A percentile compares a stretch with the other conserved stretches of the same genome.
These are phyloP conservation scores for Seira musarum DNA, from an alignment of 2,888 invertebrate genomes.

Conservation along the genomic window DNA sequence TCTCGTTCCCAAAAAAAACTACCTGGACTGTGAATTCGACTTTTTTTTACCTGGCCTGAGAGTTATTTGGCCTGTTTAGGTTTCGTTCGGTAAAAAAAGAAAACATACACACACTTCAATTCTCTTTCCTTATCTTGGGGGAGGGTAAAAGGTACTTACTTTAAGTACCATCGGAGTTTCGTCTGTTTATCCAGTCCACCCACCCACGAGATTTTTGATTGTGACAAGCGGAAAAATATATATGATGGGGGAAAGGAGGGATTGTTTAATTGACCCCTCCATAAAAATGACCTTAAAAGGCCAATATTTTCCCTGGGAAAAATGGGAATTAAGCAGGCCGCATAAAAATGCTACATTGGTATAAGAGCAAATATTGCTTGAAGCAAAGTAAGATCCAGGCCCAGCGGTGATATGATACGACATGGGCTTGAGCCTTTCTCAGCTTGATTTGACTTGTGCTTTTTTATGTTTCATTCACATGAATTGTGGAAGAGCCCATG, in stretches of 20 bases:
- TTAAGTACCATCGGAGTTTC: background rate
- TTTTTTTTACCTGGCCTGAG: too few species aligned
- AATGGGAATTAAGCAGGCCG: too few species aligned
- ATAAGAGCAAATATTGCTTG: background rate
- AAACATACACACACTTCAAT: background rate
- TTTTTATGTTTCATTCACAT: slow-evolving; percentile 5
- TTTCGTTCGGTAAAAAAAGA: background rate
- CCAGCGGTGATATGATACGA: slow-evolving; percentile 3
- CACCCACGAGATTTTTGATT: background rate
- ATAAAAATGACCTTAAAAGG: slow-evolving; percentile 10
- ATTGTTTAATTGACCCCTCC: slow-evolving; percentile 1
- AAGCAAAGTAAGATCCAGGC: background rate
- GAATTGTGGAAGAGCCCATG: background rate
- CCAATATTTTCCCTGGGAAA: background rate
- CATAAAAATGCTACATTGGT: too few species aligned
- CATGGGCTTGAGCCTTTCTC: slow-evolving; percentile 24
- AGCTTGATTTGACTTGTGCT: background rate
- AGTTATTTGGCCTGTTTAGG: too few species aligned
- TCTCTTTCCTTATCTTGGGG: background rate
- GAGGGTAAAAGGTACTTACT: slow-evolving; percentile 3
- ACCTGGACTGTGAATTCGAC: too few species aligned
- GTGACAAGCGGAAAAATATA: background rate
- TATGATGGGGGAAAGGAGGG: too few species aligned
- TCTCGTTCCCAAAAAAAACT: too few species aligned
- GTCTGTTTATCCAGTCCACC: slow-evolving; percentile 1